Conservation (phyloP, 1,140 invertebrate genomes). For the Hermatobates lingyangjiaoensis region DNA sequence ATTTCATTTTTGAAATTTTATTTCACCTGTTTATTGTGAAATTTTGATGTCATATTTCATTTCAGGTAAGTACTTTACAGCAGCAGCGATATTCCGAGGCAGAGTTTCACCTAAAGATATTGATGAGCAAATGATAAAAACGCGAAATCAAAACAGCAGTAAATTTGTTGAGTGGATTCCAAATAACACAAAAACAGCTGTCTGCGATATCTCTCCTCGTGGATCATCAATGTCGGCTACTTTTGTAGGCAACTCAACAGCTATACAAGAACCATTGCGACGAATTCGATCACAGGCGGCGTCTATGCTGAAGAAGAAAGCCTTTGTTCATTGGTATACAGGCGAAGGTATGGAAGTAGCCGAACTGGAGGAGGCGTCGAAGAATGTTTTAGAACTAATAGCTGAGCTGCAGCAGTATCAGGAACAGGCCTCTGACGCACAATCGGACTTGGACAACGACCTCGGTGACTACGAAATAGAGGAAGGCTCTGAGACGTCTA, state of each 20-base stretch:
- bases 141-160: constrained; percentile 57
- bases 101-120: constrained; percentile 3
- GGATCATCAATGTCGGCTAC: constrained; percentile 45
- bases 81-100: constrained; percentile 35
- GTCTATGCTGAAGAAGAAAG: constrained; percentile 30
- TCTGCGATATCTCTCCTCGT: constrained; percentile 44
- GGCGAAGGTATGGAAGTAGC: constrained; percentile 61
- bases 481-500: too few relatives aligned
- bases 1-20: too few relatives aligned
- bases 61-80: constrained; percentile 25
- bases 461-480: too few relatives aligned
- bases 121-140: constrained; percentile 41
- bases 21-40: too few relatives aligned
- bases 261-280: constrained; percentile 44
- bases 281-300: constrained; percentile 38
- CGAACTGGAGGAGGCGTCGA: too few relatives aligned
- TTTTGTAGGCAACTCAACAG: constrained; percentile 28
- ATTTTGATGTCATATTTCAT: too few relatives aligned
- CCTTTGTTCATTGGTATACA: constrained; percentile 59
- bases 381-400: too few relatives aligned
- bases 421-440: too few relatives aligned
- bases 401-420: too few relatives aligned
- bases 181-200: constrained; percentile 49
- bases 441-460: too few relatives aligned
- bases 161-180: constrained; percentile 68